These are phyloP conservation scores for Chiloscyllium punctatum DNA, from an alignment of 2,797 vertebrate genomes.

Conservation along the genomic window DNA sequence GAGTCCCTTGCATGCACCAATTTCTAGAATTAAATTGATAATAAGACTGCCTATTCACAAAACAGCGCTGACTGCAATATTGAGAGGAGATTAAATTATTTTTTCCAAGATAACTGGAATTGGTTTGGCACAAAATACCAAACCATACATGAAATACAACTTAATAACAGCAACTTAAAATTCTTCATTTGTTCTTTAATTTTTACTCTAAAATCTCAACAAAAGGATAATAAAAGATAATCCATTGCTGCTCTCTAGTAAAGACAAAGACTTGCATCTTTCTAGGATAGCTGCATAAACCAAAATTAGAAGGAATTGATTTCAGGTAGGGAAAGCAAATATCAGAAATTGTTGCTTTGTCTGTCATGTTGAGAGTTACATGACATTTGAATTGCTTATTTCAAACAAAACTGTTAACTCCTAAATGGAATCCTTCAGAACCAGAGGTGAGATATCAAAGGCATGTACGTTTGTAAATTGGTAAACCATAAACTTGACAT, in stretches of 20 bases:
- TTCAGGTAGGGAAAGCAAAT: background rate
- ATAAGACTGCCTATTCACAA: background rate
- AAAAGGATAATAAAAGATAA: background rate
- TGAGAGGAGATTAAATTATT: background rate
- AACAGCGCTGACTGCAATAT: background rate
- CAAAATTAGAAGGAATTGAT: background rate
- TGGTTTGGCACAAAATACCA: background rate
- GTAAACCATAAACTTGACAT: background rate
- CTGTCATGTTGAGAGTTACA: background rate
- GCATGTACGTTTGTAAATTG: background rate
- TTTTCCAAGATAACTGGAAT: background rate
- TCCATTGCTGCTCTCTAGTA: background rate
- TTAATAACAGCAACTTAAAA: background rate
- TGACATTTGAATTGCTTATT: background rate
- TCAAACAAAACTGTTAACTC: background rate
- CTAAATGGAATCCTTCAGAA: background rate
- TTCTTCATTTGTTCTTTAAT: background rate
- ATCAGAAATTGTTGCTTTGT: background rate
- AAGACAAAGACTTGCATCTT: background rate
- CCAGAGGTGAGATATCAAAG: background rate
- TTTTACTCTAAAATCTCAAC: background rate
- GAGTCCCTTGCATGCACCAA: background rate
- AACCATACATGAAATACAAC: background rate
- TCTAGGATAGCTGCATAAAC: background rate
- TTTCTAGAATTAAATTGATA: background rate